Percentiles rank a stretch among this genome's conserved stretches.
Conservation (phyloP, 2,888 invertebrate genomes). For the Acleris emargana region DNA sequence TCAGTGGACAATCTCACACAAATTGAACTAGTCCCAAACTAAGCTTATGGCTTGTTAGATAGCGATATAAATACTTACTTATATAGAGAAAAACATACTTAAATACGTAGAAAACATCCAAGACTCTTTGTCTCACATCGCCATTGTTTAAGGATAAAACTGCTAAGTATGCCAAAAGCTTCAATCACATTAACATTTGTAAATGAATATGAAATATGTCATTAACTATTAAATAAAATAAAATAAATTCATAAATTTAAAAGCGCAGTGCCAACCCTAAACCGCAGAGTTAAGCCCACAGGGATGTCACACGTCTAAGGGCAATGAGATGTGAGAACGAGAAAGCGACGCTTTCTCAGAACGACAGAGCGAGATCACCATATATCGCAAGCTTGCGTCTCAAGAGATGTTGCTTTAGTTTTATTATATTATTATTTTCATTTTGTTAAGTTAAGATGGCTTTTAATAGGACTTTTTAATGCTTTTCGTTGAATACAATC, state of each 20-base stretch:
- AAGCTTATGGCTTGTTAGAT: no score
- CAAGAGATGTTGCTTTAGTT: conserved; percentile 59
- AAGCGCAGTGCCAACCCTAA: conserved; percentile 54
- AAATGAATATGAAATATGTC: no score
- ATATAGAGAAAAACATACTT: no score
- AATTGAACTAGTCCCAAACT: no score
- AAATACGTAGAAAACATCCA: no score
- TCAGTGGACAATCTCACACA: no score
- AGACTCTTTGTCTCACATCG: no score
- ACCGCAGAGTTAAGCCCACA: conserved; percentile 69
- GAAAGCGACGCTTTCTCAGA: conserved; percentile 46
- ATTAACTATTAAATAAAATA: neutral
- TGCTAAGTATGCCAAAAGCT: no score
- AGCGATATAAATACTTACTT: no score
- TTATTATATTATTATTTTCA: conserved; percentile 52
- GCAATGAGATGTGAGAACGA: conserved; percentile 75
- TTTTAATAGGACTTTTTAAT: conserved; percentile 23
- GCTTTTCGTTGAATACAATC: conserved; percentile 10
- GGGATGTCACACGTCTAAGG: conserved; percentile 79
- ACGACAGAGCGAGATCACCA: conserved; percentile 52
- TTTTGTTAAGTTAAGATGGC: conserved; percentile 28
- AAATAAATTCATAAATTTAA: neutral
- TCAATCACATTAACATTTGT: no score
- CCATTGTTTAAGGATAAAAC: no score
- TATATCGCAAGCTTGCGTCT: conserved; percentile 44